A percentile compares a stretch with the other conserved stretches of the same genome.
These are phyloP conservation scores for Sebastes ruberrimus DNA, from an alignment of 2,797 vertebrate species.

Conservation along the genomic window DNA sequence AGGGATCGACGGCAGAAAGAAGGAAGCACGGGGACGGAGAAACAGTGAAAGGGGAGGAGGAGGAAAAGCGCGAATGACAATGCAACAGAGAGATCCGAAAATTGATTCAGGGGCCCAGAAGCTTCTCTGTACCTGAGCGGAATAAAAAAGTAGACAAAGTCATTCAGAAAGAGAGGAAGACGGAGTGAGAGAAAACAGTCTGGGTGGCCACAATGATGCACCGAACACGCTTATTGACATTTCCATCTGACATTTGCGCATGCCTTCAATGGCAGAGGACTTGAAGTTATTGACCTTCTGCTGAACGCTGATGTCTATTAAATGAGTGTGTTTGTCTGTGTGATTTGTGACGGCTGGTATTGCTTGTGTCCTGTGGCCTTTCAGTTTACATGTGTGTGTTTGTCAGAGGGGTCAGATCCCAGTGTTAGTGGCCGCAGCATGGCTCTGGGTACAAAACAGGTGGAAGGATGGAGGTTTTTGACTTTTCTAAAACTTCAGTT, in stretches of 20 bases:
- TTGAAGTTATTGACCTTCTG: conserved; percentile 42
- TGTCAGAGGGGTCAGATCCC: neutral
- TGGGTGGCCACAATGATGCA: neutral
- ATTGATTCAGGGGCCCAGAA: conserved; percentile 4
- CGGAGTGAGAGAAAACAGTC: neutral
- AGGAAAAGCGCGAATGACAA: neutral
- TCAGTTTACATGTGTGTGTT: neutral
- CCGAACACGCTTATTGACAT: conserved; percentile 26
- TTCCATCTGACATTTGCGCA: conserved; percentile 42
- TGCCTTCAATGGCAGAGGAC: neutral
- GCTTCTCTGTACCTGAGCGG: conserved; percentile 8
- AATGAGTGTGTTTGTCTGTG: conserved; percentile 8
- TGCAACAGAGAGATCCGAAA: neutral
- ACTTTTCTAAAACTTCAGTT: neutral
- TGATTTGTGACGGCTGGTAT: neutral
- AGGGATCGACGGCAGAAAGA: neutral
- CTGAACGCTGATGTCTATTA: conserved; percentile 40
- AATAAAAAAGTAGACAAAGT: neutral
- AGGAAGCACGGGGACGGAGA: neutral
- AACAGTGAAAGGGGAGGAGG: neutral
- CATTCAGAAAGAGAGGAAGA: neutral
- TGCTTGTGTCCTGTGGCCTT: neutral
- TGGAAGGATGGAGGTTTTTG: neutral
- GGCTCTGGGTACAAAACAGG: neutral
- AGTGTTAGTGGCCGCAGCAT: neutral